Percentiles rank a stretch among this genome's conserved stretches.
These are phyloP conservation scores for Temnopleurus reevesii DNA, from an alignment of 53 echinoderm and acorn worm species.

Conservation along the genomic window DNA sequence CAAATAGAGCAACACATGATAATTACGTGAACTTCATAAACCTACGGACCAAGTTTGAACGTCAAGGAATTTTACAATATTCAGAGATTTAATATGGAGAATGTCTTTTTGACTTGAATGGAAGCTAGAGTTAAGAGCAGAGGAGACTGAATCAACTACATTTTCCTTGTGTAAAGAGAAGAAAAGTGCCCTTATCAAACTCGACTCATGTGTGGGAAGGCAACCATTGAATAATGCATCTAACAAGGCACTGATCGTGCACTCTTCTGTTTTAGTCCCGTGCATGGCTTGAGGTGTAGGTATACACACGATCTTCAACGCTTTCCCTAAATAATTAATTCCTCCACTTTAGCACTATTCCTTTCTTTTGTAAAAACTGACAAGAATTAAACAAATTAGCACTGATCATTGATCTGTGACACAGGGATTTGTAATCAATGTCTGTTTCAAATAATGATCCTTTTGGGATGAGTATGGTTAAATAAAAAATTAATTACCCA, in stretches of 20 bases:
- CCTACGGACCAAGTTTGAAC: not conserved
- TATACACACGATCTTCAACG: not conserved
- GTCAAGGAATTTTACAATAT: too few species aligned
- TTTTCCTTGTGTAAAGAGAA: not conserved
- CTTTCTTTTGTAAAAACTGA: too few species aligned
- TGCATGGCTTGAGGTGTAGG: not conserved
- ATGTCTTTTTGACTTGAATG: not conserved
- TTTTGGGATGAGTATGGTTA: too few species aligned
- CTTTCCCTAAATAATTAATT: constrained; percentile 27
- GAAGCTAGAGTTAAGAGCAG: not conserved
- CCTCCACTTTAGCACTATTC: not conserved
- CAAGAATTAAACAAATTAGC: too few species aligned
- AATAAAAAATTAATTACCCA: too few species aligned
- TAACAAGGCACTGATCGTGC: not conserved
- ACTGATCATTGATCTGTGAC: too few species aligned
- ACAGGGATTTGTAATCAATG: too few species aligned
- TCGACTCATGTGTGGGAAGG: not conserved
- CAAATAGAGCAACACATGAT: not conserved
- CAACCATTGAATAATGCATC: constrained; percentile 23
- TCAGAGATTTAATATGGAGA: too few species aligned
- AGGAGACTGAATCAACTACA: not conserved
- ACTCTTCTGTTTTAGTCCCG: not conserved
- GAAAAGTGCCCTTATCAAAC: not conserved
- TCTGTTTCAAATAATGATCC: too few species aligned
- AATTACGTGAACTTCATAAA: not conserved